These are phyloP conservation scores for Halictus quadricinctus DNA, from an alignment of 2,888 invertebrate genomes.

Conservation along the genomic window DNA sequence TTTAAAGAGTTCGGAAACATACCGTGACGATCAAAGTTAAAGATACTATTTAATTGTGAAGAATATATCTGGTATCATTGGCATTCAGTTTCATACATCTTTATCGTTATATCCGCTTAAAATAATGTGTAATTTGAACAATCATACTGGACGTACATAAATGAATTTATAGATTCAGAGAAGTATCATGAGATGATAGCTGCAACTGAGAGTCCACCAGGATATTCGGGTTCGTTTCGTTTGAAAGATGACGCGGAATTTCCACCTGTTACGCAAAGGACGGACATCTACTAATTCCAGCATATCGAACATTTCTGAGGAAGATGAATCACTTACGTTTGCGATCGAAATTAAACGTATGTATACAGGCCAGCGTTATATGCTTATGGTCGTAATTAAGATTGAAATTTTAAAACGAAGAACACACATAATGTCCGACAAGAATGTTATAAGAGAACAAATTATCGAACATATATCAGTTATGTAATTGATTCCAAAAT, in stretches of 20 bases:
- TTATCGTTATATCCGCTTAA: constrained; percentile 70
- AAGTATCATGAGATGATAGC: constrained; percentile 89
- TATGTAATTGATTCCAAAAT: constrained; percentile 20
- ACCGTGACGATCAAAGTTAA: not conserved
- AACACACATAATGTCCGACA: constrained; percentile 14
- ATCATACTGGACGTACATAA: constrained; percentile 36
- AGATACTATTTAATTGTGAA: constrained; percentile 35
- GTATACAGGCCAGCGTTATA: constrained; percentile 40
- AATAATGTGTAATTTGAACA: constrained; percentile 11
- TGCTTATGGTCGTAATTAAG: constrained; percentile 30
- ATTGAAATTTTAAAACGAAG: constrained; percentile 35
- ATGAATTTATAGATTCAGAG: constrained; percentile 86
- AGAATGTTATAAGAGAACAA: constrained; percentile 9
- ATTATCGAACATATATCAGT: constrained; percentile 32
- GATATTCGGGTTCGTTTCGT: constrained; percentile 86
- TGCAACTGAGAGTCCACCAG: constrained; percentile 88
- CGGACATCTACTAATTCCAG: constrained; percentile 79
- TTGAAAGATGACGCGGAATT: constrained; percentile 93
- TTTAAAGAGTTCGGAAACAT: not conserved
- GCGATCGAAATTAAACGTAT: constrained; percentile 45
- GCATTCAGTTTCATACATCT: constrained; percentile 64
- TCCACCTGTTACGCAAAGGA: constrained; percentile 89
- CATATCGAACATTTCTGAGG: constrained; percentile 67
- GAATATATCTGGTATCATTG: constrained; percentile 63
- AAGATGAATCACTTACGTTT: constrained; percentile 41